Evolutionary conservation across 2,888 invertebrate species (phyloP), one percentile per base, ranked within the genome.

Genomic region (Sepioteuthis lessoniana): DNA sequence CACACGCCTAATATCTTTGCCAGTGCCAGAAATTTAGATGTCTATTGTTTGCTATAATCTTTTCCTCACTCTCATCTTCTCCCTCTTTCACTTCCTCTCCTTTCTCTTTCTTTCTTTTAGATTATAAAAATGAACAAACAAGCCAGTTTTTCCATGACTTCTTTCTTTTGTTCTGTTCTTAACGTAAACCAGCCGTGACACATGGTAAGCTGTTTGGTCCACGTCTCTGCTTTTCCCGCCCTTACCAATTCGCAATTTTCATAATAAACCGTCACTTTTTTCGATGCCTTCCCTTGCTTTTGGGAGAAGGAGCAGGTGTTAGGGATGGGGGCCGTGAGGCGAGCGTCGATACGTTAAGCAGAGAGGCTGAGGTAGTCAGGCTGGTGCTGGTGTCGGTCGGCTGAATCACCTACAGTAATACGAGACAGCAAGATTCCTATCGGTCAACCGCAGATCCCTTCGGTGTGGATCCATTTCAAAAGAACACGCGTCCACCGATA

Each of bases 381-480:
- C 55, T 21, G 55, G 1, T 35, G n/a, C n/a, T 16, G 16, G n/a
- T 76, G 76, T 76, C 76, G 35, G n/a, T 8, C 35, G n/a, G 35
- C 13, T n/a, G 76, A 76, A n/a, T 76, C 76, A 35, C 76, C 76
- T 35, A 76, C 76, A n/a, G 76, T 76, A 76, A 76, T 13, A 76
- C n/a, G 76, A 76, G n/a, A 76, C 76, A n/a, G 16, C 76, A 76
- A 35, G 76, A 76, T 76, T 35, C 35, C 76, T 76, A 76, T 76
- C 76, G 76, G 76, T 76, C 76, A 76, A 76, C 76, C 76, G 35
- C 76, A 76, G 76, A 35, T 76, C 76, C 76, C 76, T 76, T n/a
- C 76, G 35, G n/a, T 35, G n/a, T 16, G 35, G 76, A 76, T 76
- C 76, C n/a, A 76, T 76, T 76, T 76, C 76, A 76, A 76, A 76